Evolutionary conservation across 1,140 invertebrate genomes (phyloP).

Genomic region (Eupristina koningsbergeri): DNA sequence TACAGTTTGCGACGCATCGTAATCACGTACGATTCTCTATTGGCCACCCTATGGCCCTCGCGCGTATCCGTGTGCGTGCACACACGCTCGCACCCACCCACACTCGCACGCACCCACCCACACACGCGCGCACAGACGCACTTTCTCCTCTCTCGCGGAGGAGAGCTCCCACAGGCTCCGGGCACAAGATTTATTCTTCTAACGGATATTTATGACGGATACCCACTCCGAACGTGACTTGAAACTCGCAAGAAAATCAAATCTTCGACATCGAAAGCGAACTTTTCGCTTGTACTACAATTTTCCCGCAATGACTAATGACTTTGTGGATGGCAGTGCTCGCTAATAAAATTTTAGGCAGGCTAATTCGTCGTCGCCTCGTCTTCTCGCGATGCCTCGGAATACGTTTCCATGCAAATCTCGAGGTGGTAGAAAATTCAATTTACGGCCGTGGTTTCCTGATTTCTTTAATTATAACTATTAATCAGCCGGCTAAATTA

Average conservation of each 20-base stretch:
- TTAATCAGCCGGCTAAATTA: not conserved
- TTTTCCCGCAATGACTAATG: constrained; percentile 2
- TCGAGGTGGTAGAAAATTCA: not conserved
- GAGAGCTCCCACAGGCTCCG: not conserved
- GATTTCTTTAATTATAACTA: constrained; percentile 1
- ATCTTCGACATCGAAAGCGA: constrained; percentile 2
- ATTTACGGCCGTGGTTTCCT: not conserved
- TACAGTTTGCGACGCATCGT: not conserved
- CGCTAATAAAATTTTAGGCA: not conserved
- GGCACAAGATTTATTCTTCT: constrained; percentile 29
- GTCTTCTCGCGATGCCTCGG: not conserved
- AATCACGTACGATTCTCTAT: not conserved
- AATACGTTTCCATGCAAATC: not conserved
- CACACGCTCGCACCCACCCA: too few species aligned
- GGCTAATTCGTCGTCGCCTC: not conserved
- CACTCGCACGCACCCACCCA: too few species aligned
- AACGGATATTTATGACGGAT: constrained; percentile 42
- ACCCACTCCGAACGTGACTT: constrained; percentile 8
- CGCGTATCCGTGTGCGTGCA: too few species aligned
- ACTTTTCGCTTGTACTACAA: not conserved
- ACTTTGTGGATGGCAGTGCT: not conserved
- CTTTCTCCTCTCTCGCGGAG: not conserved
- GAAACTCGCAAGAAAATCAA: constrained; percentile 19
- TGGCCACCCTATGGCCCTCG: not conserved
- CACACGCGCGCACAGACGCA: too few species aligned